Evolutionary conservation across 2,888 invertebrate species (phyloP).

Genomic region (Tenthredo scrophulariae): DNA sequence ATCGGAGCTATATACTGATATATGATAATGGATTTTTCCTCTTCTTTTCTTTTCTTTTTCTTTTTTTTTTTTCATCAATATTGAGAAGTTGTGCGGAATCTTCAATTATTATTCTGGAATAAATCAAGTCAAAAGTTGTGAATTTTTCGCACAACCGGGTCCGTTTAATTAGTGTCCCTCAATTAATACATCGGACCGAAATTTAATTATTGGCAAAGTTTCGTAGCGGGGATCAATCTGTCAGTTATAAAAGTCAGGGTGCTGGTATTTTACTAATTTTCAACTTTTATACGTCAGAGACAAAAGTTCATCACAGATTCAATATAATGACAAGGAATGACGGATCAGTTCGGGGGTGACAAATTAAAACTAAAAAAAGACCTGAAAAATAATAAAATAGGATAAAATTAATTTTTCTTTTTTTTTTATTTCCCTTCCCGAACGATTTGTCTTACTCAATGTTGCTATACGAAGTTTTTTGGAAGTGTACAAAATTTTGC

Average conservation of each 20-base stretch:
- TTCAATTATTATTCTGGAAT: conserved; percentile 1
- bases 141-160: background rate
- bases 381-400: background rate
- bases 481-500: too few species aligned
- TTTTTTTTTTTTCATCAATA: background rate
- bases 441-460: background rate
- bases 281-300: conserved; percentile 7
- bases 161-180: conserved; percentile 48
- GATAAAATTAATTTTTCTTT: background rate
- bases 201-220: conserved; percentile 52
- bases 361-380: background rate
- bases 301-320: background rate
- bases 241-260: background rate
- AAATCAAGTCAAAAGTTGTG: background rate
- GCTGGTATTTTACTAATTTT: conserved; percentile 30
- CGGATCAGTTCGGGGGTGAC: background rate
- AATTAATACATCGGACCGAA: conserved; percentile 51
- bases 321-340: background rate
- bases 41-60: background rate
- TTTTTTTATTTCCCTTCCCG: background rate
- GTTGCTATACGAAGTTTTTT: background rate
- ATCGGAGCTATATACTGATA: background rate
- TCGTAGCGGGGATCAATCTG: conserved; percentile 45
- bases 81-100: background rate
- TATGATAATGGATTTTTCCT: background rate